Evolutionary conservation across 2,888 invertebrate species (phyloP), one percentile per base, ranked within the genome.

Genomic region (Ormyrus rosae): DNA sequence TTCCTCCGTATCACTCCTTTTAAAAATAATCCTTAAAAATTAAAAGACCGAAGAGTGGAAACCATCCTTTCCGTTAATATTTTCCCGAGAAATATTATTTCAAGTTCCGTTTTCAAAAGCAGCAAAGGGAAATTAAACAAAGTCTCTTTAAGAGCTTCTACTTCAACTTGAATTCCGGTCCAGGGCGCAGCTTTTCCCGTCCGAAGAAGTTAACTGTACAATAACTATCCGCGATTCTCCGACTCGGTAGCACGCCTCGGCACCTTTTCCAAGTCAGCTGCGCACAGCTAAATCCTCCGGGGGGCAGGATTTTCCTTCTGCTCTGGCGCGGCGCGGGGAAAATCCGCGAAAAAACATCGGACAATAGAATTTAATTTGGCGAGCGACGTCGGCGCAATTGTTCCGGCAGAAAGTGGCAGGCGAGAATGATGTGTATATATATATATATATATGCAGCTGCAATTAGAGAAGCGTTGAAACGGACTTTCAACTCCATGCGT

Each of bases 401-500:
- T 50, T 64, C 19, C 34, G 19, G n/a, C 48, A 48, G 64, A 60
- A 19, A 10, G 19, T 7, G 13, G 8, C 48, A 9, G 6, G 48
- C n/a, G 7, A n/a, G n/a, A 2, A 64, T 48, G 8, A n/a, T n/a
- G 48, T 64, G 48, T 48, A 46, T 19, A 48, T 48, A 48, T 7
- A 63, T 64, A 64, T 48, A 46, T 19, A 34, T 34, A 34, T 34
- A 34, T 34, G 50, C 48, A 13, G 69, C 50, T 19, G 74, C 81
- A 83, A 84, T 84, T 84, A 84, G 83, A 65, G 76, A 68, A 69
- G 76, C 81, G 76, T 67, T 63, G 51, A 56, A 74, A 75, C 51
- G 65, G 51, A 67, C 65, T 67, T 67, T 67, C 65, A 67, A 51
- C 10, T 10, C 11, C 13, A 10, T 8, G 19, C 7, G 4, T 10